These are phyloP conservation scores for Rhinogobio ventralis DNA, from an alignment of 2,797 vertebrate species.

Conservation along the genomic window DNA sequence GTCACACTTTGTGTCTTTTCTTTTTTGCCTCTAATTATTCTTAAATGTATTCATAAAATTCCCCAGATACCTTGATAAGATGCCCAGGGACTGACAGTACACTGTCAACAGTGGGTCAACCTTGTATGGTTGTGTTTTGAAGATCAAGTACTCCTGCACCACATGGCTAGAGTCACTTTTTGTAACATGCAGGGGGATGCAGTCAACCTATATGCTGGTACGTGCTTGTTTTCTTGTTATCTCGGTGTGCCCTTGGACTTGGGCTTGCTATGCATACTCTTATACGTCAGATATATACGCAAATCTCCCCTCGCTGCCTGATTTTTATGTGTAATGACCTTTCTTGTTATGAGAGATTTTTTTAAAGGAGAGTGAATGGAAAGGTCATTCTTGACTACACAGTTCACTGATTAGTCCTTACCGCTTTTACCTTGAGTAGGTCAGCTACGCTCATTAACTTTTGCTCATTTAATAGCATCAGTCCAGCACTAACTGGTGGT, in stretches of 20 bases:
- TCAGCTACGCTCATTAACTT: constrained; percentile 46
- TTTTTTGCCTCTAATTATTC: constrained; percentile 25
- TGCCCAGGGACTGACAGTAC: not conserved
- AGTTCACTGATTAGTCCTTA: constrained; percentile 43
- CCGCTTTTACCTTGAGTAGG: constrained; percentile 38
- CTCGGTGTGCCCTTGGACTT: constrained; percentile 45
- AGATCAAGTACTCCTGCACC: constrained; percentile 6
- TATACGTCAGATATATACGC: not conserved
- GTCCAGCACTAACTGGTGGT: constrained; percentile 4
- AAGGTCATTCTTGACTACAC: constrained; percentile 48
- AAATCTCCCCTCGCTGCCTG: constrained; percentile 5
- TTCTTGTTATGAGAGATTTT: constrained; percentile 32
- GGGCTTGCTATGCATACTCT: constrained; percentile 29
- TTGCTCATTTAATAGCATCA: constrained; percentile 35
- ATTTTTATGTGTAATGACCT: constrained; percentile 35
- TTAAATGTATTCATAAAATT: constrained; percentile 24
- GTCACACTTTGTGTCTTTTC: constrained; percentile 22
- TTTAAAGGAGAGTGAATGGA: constrained; percentile 23
- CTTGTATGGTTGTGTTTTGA: constrained; percentile 49
- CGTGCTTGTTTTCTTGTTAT: constrained; percentile 43
- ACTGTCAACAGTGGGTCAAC: constrained; percentile 17
- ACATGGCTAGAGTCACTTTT: constrained; percentile 33
- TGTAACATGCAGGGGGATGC: constrained; percentile 10
- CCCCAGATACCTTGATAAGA: constrained; percentile 14
- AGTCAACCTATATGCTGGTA: constrained; percentile 4